Base-by-base conservation (phyloP, 1,140 invertebrate genomes). In the Oryzaephilus surinamensis region DNA sequence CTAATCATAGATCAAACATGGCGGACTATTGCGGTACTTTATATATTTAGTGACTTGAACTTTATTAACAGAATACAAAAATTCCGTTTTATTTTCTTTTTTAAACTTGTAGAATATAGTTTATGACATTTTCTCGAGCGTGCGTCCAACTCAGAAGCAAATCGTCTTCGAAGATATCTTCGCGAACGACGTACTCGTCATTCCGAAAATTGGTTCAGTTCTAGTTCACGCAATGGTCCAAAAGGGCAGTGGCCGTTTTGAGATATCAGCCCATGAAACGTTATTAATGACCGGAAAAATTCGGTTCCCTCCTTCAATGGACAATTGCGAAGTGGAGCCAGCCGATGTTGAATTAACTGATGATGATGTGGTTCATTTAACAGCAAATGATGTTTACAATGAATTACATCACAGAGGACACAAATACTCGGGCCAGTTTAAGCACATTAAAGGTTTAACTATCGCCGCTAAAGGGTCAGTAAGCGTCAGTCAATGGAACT, bases 381-480 rank as follows among this genome's bases (percentile, higher is more conserved):
- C 68, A 0, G 66, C 65, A 0, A 77, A 76, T 33, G 93, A 97
- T 58, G 72, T 97, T 34, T 97, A 98, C 61, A 94, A 92, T 56
- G 92, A 97, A 63, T 65, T 97, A 2, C 71, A 79, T 52, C 71
- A 96, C 3, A 72, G 92, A 53, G 93, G 93, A 0, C 95, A 97
- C 57, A 80, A 95, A 46, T 97, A 97, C 42, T 32, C 46, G 3
- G 53, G 50, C 12, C 15, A 39, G 3, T 61, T 50, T 40, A 58
- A 54, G 33, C 31, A 41, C 1, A 48, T 61, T 6, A 58, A 60
- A 38, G 45, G 27, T 15, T 17, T 61, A 15, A 47, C 30, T 11
- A 16, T 58, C 7, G 35, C 43, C 7, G 47, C 54, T 34, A 42
- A 58, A 42, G 59, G 55, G 7, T 51, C 50, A 4, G 28, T 44